Conservation (phyloP, 2,797 vertebrate genomes). For the Diceros bicornis region DNA sequence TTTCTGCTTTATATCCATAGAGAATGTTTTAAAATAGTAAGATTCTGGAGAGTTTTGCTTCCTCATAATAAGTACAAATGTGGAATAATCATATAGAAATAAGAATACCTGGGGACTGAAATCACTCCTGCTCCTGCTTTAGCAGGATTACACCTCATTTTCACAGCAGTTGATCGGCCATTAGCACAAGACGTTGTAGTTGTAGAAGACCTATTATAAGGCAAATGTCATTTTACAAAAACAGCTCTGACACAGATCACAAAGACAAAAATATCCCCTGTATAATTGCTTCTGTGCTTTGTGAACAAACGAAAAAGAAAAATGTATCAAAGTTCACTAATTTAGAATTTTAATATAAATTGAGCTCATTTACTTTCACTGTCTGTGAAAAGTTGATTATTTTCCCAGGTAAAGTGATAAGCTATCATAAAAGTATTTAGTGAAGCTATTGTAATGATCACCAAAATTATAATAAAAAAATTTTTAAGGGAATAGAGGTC, state of each 20-base stretch:
- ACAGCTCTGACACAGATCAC: background rate
- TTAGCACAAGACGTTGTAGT: slow-evolving; percentile 94
- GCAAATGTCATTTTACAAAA: slow-evolving; percentile 60
- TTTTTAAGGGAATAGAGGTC: background rate
- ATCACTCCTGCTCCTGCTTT: slow-evolving; percentile 93
- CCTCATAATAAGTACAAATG: background rate
- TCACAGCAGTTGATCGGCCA: slow-evolving; percentile 95
- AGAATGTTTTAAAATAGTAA: slow-evolving; percentile 22
- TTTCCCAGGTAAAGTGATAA: background rate
- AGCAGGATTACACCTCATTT: slow-evolving; percentile 94
- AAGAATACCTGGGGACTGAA: slow-evolving; percentile 94
- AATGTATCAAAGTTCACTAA: slow-evolving; percentile 44
- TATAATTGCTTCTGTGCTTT: background rate
- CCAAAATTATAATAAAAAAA: slow-evolving; percentile 56
- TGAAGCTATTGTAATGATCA: slow-evolving; percentile 9
- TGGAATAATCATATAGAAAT: background rate
- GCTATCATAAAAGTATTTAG: background rate
- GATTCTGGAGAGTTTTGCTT: background rate
- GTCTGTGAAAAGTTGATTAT: background rate
- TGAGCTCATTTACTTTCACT: background rate
- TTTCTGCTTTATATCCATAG: slow-evolving; percentile 10
- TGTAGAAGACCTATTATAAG: slow-evolving; percentile 92
- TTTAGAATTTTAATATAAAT: slow-evolving; percentile 42
- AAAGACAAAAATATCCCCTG: background rate
- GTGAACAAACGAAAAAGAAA: slow-evolving; percentile 22